phyloP scores from a whole-genome alignment of 2,888 invertebrate genomes.

The Plemyria rubiginata region DNA sequence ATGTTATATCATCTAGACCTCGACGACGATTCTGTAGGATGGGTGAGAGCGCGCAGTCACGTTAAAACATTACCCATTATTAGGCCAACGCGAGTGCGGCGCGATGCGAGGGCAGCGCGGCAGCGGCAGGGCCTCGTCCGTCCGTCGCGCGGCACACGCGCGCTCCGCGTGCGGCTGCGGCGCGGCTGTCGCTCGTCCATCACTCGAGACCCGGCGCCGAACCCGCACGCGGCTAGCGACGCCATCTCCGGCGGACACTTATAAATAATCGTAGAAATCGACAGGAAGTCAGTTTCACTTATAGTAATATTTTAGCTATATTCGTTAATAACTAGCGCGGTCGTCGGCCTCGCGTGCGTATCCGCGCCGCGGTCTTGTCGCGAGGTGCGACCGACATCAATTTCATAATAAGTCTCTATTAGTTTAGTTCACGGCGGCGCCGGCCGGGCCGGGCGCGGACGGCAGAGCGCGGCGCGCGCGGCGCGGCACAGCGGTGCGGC shows the following conservation, averaged over 20 bases:
- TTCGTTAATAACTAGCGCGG: constrained; percentile 69
- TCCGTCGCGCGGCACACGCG: constrained; percentile 3
- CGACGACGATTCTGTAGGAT: constrained; percentile 43
- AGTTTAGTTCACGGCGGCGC: constrained; percentile 42
- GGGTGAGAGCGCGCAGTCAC: constrained; percentile 44
- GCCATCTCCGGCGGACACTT: constrained; percentile 55
- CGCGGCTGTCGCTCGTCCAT: constrained; percentile 62
- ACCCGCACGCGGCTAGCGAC: constrained; percentile 45
- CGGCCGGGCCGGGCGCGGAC: constrained; percentile 27
- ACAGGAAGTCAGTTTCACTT: constrained; percentile 83
- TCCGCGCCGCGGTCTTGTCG: constrained; percentile 43
- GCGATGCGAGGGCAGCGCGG: constrained; percentile 25
- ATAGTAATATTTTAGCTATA: constrained; percentile 72
- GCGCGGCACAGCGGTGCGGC: constrained; percentile 66
- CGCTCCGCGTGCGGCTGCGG: constrained; percentile 16
- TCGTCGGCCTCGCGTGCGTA: constrained; percentile 50
- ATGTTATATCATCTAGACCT: constrained; percentile 50
- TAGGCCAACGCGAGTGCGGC: constrained; percentile 61
- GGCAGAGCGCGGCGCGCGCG: constrained; percentile 55
- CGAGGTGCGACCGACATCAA: constrained; percentile 60
- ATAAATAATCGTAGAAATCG: constrained; percentile 75
- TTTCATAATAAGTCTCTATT: constrained; percentile 77
- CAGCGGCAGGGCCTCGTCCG: constrained; percentile 31
- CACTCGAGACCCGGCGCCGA: constrained; percentile 62
- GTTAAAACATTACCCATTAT: constrained; percentile 54